Percentiles rank a stretch among this genome's conserved stretches.
Conservation (phyloP, 1,140 invertebrate genomes). For the Odontomachus brunneus region DNA sequence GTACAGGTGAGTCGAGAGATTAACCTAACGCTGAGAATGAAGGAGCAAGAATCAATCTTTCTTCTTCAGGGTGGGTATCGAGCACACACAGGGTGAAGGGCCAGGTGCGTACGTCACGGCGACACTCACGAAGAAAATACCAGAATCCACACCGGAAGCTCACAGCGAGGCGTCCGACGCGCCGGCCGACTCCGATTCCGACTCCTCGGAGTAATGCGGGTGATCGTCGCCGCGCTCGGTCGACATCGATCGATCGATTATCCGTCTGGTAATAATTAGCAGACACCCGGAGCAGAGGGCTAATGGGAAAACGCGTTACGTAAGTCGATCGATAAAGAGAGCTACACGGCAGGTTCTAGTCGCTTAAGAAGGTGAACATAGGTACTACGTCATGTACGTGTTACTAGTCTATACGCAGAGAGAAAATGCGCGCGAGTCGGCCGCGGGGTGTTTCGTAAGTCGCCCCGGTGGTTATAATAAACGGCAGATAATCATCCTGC, state of each 20-base stretch:
- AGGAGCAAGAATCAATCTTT: not conserved
- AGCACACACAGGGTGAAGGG: slow-evolving; percentile 91
- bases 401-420: slow-evolving; percentile 54
- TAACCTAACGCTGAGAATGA: not conserved
- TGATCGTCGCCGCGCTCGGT: not conserved
- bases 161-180: slow-evolving; percentile 73
- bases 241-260: slow-evolving; percentile 18
- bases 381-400: slow-evolving; percentile 31
- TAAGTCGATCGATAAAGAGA: slow-evolving; percentile 27
- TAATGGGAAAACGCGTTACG: slow-evolving; percentile 22
- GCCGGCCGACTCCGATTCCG: slow-evolving; percentile 79
- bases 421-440: slow-evolving; percentile 58
- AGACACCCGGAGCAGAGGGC: not conserved
- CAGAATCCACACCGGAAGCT: slow-evolving; percentile 68
- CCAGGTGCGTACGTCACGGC: slow-evolving; percentile 91
- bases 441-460: slow-evolving; percentile 40
- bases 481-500: not conserved
- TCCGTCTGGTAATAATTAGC: slow-evolving; percentile 47
- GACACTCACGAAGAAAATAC: slow-evolving; percentile 85
- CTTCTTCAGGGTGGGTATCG: slow-evolving; percentile 91
- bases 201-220: slow-evolving; percentile 78
- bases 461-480: slow-evolving; percentile 5
- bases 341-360: slow-evolving; percentile 58
- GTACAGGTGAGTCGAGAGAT: slow-evolving; percentile 89
- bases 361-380: slow-evolving; percentile 42